These are phyloP conservation scores for Callithrix jacchus DNA, from an alignment of 2,113 vertebrate genomes.

Conservation along the genomic window DNA sequence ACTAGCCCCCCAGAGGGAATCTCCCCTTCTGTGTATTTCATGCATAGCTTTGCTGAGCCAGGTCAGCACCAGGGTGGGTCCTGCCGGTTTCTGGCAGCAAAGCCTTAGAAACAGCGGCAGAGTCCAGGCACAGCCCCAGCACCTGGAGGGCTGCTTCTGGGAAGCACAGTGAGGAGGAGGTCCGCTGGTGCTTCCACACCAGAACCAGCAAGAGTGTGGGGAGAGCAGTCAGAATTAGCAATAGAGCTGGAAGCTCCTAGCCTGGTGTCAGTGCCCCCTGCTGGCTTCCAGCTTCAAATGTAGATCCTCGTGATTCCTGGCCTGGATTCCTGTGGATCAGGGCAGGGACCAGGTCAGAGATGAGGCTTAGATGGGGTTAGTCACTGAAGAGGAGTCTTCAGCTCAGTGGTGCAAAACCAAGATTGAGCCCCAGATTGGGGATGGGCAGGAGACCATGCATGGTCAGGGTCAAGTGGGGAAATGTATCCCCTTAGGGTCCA, in stretches of 20 bases:
- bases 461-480: not conserved
- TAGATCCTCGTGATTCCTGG: not conserved
- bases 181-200: not conserved
- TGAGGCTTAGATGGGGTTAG: not conserved
- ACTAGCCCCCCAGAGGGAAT: rapidly evolving
- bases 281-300: not conserved
- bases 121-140: not conserved
- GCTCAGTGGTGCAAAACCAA: not conserved
- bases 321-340: not conserved
- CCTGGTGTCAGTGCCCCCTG: not conserved
- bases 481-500: not conserved
- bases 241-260: not conserved
- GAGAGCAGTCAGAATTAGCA: not conserved
- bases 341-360: not conserved
- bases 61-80: not conserved
- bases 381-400: not conserved
- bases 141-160: not conserved
- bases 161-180: not conserved
- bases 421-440: not conserved
- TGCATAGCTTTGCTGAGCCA: not conserved
- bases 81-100: not conserved
- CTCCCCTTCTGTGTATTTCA: not conserved
- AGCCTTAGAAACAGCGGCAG: not conserved
- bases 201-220: rapidly evolving
- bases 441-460: not conserved